Evolutionary conservation across 2,888 invertebrate species (phyloP), one percentile per base, ranked within the genome.

Genomic region (Drosophila bunnanda): DNA sequence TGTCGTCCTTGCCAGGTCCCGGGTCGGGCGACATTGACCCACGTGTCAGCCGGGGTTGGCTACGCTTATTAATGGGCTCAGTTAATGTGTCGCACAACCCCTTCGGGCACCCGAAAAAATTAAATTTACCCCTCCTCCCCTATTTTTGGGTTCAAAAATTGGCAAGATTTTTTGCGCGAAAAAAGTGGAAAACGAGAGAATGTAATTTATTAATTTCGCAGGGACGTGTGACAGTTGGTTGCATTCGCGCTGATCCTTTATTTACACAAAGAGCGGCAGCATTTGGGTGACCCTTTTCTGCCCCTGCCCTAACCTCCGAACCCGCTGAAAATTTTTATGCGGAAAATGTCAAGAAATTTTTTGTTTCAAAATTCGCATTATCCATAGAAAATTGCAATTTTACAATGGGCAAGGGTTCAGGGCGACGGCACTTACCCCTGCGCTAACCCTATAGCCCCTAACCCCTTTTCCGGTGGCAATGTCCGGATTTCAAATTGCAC

Each of bases 21-120:
- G 69, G 68, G 68, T 72, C 68, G 80, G 55, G 57, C 75, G 74
- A 80, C 84, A 70, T 61, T 82, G 89, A 91, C 89, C 90, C 88
- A 71, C 77, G 74, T 83, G 87, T 85, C 89, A 55, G 59, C 73
- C 79, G 83, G 86, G 90, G 90, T 91, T 89, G 87, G 81, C 81
- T 81, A 84, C 85, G 89, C 86, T 83, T 80, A 85, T 91, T 90
- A 91, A 90, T 91, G 90, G 91, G 91, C 91, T 91, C 90, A 91
- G 82, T 77, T 85, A 80, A 77, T 80, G 78, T 85, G 85, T 89
- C 85, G 74, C 89, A 75, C 85, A 91, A 90, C 91, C 91, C 90
- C 91, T 90, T 90, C 38, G 32, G 52, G 73, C 73, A 66, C 69
- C 79, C 73, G 56, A 66, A 70, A 68, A 74, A 81, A 69, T 79